Evolutionary conservation across 2,888 invertebrate genomes (phyloP), one percentile per base, ranked within the genome.

Genomic region (Drosophila formosana): DNA sequence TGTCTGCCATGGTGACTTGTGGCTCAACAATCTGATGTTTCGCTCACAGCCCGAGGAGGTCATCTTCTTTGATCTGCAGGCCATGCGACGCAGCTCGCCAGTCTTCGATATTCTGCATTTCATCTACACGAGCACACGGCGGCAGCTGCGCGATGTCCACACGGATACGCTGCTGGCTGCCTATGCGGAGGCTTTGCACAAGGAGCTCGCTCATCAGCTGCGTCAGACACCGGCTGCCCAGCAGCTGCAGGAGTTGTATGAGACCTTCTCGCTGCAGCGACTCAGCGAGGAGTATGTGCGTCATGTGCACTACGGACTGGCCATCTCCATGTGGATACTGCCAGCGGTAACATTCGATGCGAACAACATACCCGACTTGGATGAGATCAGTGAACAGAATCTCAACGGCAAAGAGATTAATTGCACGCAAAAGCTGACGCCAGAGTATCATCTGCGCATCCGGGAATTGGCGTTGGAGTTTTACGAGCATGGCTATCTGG

Each of bases 11-110:
- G 92, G 92, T 3, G 92, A 92, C 64, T 63, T 92, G 47, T 92
- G 92, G 91, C 84, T 92, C 0, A 92, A 92, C 72, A 92, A 92
- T 66, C 85, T 92, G 3, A 92, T 92, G 92, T 92, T 92, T 53
- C 80, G 61, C 11, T 53, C 70, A 0, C 72, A 72, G 41, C 83
- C 78, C 8, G 79, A 74, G 11, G 74, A 80, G 43, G 92, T 90
- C 1, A 91, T 90, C 56, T 91, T 92, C 46, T 88, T 92, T 50
- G 92, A 92, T 60, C 83, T 92, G 55, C 92, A 92, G 74, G 89
- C 92, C 26, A 91, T 92, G 90, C 85, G 92, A 7, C 90, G 90
- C 43, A 80, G 90, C 5, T 92, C 91, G 2, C 91, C 91, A 0
- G 86, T 92, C 0, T 91, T 92, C 25, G 92, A 92, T 67, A 90